phyloP scores from a whole-genome alignment of 2,888 invertebrate genomes.

The Diplazon laetatorius region DNA sequence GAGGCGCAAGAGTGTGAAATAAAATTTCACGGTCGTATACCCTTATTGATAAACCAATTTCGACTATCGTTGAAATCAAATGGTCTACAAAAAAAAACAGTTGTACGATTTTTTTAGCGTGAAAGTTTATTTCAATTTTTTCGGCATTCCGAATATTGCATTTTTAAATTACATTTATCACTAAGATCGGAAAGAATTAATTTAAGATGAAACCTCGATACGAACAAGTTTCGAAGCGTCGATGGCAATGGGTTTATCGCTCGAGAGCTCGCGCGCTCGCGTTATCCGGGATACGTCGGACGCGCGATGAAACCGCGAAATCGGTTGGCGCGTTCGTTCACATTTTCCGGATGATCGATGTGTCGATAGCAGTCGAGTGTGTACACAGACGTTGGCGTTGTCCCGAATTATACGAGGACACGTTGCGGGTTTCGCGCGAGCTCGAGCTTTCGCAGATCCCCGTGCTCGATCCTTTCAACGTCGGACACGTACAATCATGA shows the following conservation, averaged over 20 bases:
- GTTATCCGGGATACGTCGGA: background rate
- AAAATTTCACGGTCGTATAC: background rate
- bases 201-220: no score
- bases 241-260: background rate
- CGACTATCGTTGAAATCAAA: background rate
- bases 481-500: background rate
- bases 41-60: conserved; percentile 2
- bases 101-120: no score
- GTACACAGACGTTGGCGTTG: conserved; percentile 22
- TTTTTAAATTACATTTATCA: no score
- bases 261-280: background rate
- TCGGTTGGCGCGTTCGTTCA: conserved; percentile 33
- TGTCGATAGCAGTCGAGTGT: conserved; percentile 53
- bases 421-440: conserved; percentile 17
- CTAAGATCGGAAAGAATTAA: no score
- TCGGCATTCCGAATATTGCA: no score
- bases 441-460: conserved; percentile 14
- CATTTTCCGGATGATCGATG: conserved; percentile 51
- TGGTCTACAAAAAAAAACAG: background rate
- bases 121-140: no score
- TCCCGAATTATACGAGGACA: conserved; percentile 41
- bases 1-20: conserved; percentile 11
- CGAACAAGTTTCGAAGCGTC: no score
- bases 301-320: conserved; percentile 39
- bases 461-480: background rate